A percentile compares a stretch with the other conserved stretches of the same genome.
Conservation (phyloP, 2,113 vertebrate species). For the Pygoscelis antarcticus region DNA sequence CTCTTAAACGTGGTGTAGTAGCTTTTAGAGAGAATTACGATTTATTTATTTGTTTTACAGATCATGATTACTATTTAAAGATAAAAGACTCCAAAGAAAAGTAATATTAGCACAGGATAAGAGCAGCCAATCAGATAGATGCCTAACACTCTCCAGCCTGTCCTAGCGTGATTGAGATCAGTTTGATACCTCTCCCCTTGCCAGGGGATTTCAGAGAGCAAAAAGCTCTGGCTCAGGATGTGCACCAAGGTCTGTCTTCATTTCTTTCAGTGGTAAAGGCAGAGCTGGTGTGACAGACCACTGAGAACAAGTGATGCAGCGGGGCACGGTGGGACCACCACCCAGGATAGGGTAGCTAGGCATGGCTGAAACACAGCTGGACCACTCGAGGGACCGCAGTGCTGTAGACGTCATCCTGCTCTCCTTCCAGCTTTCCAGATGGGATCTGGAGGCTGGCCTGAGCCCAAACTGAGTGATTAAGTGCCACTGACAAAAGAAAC, state of each 20-base stretch:
- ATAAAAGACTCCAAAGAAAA: background rate
- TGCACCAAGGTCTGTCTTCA: background rate
- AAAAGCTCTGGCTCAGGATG: background rate
- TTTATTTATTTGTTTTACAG: background rate
- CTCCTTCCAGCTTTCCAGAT: background rate
- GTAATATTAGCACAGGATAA: background rate
- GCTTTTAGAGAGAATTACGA: background rate
- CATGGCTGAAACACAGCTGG: background rate
- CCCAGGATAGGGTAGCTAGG: fast-evolving
- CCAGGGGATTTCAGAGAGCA: background rate
- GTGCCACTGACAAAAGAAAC: background rate
- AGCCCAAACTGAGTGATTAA: background rate
- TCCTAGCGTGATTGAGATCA: fast-evolving
- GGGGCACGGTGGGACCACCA: background rate
- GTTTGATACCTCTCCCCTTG: background rate
- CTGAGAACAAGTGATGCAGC: fast-evolving
- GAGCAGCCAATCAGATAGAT: background rate
- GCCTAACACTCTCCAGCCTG: background rate
- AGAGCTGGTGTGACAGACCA: background rate
- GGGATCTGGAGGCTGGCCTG: background rate
- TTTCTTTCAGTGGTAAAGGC: background rate
- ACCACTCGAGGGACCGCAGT: background rate
- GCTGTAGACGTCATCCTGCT: background rate
- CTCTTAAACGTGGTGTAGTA: background rate
- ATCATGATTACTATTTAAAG: background rate